Conservation (phyloP, 2,113 vertebrate species). For the Lampris incognitus region DNA sequence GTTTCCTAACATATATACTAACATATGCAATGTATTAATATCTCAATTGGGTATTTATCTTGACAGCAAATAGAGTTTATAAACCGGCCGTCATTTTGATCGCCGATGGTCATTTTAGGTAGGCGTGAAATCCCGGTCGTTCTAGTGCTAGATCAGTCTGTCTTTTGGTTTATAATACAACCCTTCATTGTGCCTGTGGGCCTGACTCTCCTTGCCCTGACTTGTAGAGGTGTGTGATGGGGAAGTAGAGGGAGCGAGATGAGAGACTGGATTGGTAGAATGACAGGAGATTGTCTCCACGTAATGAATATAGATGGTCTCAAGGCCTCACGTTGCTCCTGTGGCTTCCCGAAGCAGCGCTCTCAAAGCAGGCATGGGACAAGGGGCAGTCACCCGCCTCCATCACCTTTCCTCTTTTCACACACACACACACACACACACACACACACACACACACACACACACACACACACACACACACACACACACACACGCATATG, state of each 20-base stretch:
- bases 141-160: constrained; percentile 11
- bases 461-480: background rate
- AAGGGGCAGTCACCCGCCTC: constrained; percentile 2
- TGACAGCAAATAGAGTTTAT: too few relatives aligned
- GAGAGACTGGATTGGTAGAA: constrained; percentile 61
- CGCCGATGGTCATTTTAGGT: too few relatives aligned
- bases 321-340: constrained; percentile 58
- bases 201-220: constrained; percentile 53
- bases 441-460: constrained; percentile 10
- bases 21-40: too few relatives aligned
- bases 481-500: background rate
- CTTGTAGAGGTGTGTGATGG: constrained; percentile 60
- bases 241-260: constrained; percentile 52
- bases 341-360: constrained; percentile 25
- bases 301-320: constrained; percentile 81
- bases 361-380: constrained; percentile 40
- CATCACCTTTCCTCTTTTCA: background rate
- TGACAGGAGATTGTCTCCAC: constrained; percentile 69
- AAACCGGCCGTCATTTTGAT: too few relatives aligned
- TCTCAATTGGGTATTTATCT: too few relatives aligned
- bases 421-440: constrained; percentile 3
- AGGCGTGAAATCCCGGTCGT: too few relatives aligned
- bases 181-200: constrained; percentile 18
- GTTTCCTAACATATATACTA: too few relatives aligned
- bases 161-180: constrained; percentile 45